These are phyloP conservation scores for Loripinus fragilis DNA, from an alignment of 2,888 invertebrate species.

Conservation along the genomic window DNA sequence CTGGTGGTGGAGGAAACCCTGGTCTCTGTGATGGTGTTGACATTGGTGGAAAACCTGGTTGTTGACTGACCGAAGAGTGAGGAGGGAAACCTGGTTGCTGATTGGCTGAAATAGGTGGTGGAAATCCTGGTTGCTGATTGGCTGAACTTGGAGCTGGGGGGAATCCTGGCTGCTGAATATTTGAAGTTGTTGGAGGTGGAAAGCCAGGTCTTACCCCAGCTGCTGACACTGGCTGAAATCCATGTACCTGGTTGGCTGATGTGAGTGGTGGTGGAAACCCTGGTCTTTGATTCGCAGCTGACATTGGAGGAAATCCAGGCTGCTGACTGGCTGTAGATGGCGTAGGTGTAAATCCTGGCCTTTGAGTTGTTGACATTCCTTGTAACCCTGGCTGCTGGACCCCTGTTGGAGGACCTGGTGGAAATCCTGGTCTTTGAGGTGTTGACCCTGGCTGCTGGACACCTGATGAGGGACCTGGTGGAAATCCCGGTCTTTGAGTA, in stretches of 20 bases:
- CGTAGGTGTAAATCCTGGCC: constrained; percentile 28
- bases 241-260: constrained; percentile 29
- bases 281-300: constrained; percentile 31
- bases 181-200: constrained; percentile 18
- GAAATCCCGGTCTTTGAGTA: constrained; percentile 24
- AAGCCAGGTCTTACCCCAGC: constrained; percentile 44
- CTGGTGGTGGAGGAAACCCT: constrained; percentile 2
- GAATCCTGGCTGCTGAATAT: neutral
- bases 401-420: constrained; percentile 24
- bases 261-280: constrained; percentile 35
- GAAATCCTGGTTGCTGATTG: constrained; percentile 41
- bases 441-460: constrained; percentile 21
- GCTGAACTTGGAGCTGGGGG: constrained; percentile 24
- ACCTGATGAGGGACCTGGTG: constrained; percentile 18
- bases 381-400: constrained; percentile 12
- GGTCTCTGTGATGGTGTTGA: constrained; percentile 29
- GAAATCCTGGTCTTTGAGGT: constrained; percentile 36
- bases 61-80: constrained; percentile 29
- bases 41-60: constrained; percentile 35
- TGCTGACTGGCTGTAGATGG: constrained; percentile 22
- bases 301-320: constrained; percentile 18
- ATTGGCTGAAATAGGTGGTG: constrained; percentile 36
- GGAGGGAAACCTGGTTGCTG: constrained; percentile 45
- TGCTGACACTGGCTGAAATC: constrained; percentile 33
- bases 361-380: constrained; percentile 22